Percentiles rank a stretch among this genome's conserved stretches.
Evolutionary conservation across 2,797 vertebrate species (phyloP).

Genomic region (Syndactyla subalaris): DNA sequence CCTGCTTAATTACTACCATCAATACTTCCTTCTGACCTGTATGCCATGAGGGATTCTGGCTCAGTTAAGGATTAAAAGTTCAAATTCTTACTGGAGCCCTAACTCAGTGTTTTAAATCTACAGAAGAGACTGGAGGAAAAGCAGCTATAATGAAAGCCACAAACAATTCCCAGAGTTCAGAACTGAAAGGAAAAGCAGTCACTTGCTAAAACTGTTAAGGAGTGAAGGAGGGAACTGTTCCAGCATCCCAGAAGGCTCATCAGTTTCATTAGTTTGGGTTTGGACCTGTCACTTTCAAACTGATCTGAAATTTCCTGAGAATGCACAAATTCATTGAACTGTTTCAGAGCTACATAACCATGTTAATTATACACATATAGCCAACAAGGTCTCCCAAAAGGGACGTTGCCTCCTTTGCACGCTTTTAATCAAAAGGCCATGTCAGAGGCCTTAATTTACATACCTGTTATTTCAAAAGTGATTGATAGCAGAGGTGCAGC

Average conservation of each 20-base stretch:
- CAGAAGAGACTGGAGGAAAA: not conserved
- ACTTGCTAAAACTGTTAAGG: not conserved
- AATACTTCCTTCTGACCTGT: not conserved
- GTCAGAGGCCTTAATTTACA: conserved; percentile 69
- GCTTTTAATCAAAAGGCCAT: conserved; percentile 5
- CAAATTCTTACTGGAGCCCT: not conserved
- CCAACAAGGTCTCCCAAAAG: not conserved
- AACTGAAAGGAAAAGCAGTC: not conserved
- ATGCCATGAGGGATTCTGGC: not conserved
- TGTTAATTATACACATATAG: not conserved
- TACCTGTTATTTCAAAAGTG: conserved; percentile 93
- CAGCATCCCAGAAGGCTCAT: not conserved
- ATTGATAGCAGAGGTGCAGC: conserved; percentile 88
- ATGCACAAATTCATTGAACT: not conserved
- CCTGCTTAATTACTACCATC: not conserved
- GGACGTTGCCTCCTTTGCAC: not conserved
- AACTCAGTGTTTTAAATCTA: not conserved
- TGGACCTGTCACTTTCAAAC: not conserved
- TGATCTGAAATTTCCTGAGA: not conserved
- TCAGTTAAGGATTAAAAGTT: not conserved
- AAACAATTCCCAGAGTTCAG: not conserved
- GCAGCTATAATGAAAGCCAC: not conserved
- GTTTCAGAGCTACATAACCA: not conserved
- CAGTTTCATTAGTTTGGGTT: not conserved
- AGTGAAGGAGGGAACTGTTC: not conserved